Percentiles rank a stretch among this genome's conserved stretches.
phyloP scores from a whole-genome alignment of 2,113 vertebrate species.

The human region GRCh38 chr17:68560001-68560500 shows the following conservation, averaged over 20 bases:
- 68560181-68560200: too few species aligned
- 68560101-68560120: not conserved
- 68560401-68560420: not conserved
- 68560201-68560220: too few species aligned
- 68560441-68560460: not conserved
- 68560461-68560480: not conserved
- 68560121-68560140: too few species aligned
- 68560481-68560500: not conserved
- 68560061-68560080: not conserved
- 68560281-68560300: too few species aligned
- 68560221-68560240: too few species aligned
- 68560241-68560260: too few species aligned
- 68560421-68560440: not conserved
- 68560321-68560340: too few species aligned
- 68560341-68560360: too few species aligned
- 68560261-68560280: too few species aligned
- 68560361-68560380: not conserved
- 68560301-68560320: too few species aligned
- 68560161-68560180: too few species aligned
- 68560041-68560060: not conserved
- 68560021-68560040: not conserved
- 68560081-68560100: not conserved
- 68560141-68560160: too few species aligned
- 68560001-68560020: not conserved
- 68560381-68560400: not conserved